Evolutionary conservation across 2,888 invertebrate genomes (phyloP).

Genomic region (Cheilosia soror): DNA sequence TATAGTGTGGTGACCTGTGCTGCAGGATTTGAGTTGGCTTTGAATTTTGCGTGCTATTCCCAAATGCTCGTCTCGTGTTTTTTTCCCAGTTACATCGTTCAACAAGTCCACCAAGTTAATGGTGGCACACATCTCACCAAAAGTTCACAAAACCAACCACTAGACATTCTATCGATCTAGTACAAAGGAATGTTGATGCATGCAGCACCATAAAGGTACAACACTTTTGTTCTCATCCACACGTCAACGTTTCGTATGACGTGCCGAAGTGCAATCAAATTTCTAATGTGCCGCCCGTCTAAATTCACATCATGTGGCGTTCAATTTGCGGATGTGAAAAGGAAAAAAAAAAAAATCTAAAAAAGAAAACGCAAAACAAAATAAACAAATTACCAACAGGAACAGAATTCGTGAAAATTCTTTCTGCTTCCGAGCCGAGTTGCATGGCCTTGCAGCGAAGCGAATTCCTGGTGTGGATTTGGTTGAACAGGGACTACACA

Average conservation of each 20-base stretch:
- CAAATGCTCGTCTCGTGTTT: too few species aligned
- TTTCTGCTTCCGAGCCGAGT: slow-evolving; percentile 6
- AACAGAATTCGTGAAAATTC: slow-evolving; percentile 57
- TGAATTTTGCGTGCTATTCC: too few species aligned
- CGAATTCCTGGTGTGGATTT: slow-evolving; percentile 47
- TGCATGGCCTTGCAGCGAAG: slow-evolving; percentile 57
- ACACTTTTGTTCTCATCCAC: slow-evolving; percentile 43
- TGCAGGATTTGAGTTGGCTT: too few species aligned
- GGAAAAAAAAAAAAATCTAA: not conserved
- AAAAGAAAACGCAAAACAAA: slow-evolving; percentile 26
- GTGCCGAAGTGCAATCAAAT: slow-evolving; percentile 74
- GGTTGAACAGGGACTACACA: slow-evolving; percentile 43
- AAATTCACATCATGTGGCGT: slow-evolving; percentile 40
- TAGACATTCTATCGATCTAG: slow-evolving; percentile 27
- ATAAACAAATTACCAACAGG: slow-evolving; percentile 67
- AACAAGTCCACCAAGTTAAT: not conserved
- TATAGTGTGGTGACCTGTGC: too few species aligned
- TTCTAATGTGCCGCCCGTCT: slow-evolving; percentile 17
- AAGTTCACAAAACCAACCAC: not conserved
- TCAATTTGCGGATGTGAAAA: slow-evolving; percentile 45
- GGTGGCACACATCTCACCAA: not conserved
- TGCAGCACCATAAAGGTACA: slow-evolving; percentile 10
- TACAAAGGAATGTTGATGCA: slow-evolving; percentile 29
- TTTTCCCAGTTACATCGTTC: not conserved
- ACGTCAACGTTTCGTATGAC: slow-evolving; percentile 58